Evolutionary conservation across 2,113 vertebrate genomes (phyloP).

Genomic region (Rhegmatorhina hoffmannsi): DNA sequence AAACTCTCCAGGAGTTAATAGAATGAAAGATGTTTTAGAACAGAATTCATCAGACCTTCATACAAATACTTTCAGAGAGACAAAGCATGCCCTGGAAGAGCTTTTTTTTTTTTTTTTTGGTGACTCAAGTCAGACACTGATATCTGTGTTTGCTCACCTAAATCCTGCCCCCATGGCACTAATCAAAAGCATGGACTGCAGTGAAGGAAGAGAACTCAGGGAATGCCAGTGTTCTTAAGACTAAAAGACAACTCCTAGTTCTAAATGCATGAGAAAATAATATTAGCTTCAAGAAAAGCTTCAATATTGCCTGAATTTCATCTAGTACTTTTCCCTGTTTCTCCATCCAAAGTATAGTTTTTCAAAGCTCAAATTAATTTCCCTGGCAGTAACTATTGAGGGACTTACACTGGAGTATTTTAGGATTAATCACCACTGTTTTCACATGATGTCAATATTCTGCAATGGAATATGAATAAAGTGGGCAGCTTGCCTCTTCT

Average conservation of each 20-base stretch:
- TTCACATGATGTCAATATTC: neutral
- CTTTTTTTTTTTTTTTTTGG: neutral
- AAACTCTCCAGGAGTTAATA: neutral
- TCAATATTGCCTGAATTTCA: neutral
- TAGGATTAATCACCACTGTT: neutral
- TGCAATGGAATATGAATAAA: neutral
- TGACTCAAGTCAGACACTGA: neutral
- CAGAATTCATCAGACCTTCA: neutral
- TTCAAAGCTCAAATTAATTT: conserved; percentile 19
- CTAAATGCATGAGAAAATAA: neutral
- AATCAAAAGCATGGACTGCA: fast-evolving
- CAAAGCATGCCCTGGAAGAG: neutral
- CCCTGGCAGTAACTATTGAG: neutral
- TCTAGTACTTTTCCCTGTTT: neutral
- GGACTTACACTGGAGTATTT: conserved; percentile 1
- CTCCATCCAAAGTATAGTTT: neutral
- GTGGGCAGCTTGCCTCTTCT: neutral
- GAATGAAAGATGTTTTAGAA: neutral
- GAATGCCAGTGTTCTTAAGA: neutral
- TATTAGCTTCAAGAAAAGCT: neutral
- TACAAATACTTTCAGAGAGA: neutral
- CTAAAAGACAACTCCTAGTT: neutral
- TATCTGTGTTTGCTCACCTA: neutral
- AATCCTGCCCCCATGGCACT: neutral
- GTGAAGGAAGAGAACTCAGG: neutral